phyloP scores from a whole-genome alignment of 2,888 invertebrate genomes.

The Ramazzottius varieornatus region DNA sequence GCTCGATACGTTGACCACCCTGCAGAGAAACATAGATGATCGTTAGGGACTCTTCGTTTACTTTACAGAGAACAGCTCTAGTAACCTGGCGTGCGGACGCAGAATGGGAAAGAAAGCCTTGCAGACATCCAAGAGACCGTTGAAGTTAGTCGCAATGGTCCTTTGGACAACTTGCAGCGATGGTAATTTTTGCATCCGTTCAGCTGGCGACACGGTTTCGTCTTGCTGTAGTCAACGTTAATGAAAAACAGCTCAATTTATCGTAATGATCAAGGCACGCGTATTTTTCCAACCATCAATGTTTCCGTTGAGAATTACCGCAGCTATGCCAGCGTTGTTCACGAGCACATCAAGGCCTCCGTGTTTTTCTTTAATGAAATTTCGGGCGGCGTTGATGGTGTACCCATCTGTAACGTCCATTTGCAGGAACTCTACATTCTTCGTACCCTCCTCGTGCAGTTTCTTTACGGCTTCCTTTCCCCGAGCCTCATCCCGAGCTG shows the following conservation, averaged over 20 bases:
- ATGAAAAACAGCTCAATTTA: too few species aligned
- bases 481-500: background rate
- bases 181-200: too few species aligned
- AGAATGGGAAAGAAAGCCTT: slow-evolving; percentile 19
- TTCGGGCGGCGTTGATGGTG: slow-evolving; percentile 9
- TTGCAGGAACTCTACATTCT: slow-evolving; percentile 9
- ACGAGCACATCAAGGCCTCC: slow-evolving; percentile 15
- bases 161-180: too few species aligned
- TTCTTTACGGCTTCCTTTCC: slow-evolving; percentile 6
- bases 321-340: slow-evolving; percentile 15
- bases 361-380: slow-evolving; percentile 11
- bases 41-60: too few species aligned
- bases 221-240: too few species aligned
- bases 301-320: too few species aligned
- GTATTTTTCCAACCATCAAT: too few species aligned
- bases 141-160: slow-evolving; percentile 20
- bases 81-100: slow-evolving; percentile 18
- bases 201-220: too few species aligned
- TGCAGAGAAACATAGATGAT: too few species aligned
- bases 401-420: slow-evolving; percentile 13
- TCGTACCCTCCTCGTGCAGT: background rate
- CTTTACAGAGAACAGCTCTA: background rate
- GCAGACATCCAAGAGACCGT: slow-evolving; percentile 18
- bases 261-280: too few species aligned
- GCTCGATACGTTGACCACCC: slow-evolving; percentile 21